Evolutionary conservation across 1,140 invertebrate genomes (phyloP), one percentile per base, ranked within the genome.

Genomic region (Ylistrum balloti): DNA sequence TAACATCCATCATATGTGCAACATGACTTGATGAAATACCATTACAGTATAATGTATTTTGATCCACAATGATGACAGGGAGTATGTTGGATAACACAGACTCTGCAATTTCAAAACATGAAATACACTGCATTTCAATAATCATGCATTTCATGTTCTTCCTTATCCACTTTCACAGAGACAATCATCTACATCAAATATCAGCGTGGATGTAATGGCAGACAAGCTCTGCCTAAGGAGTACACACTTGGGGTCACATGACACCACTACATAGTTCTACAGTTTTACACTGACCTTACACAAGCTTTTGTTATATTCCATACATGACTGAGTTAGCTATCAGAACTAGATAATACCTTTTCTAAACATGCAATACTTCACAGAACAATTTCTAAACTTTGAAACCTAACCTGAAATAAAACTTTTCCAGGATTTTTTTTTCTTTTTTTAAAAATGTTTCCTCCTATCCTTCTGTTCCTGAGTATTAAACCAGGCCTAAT

Each of bases 1-100:
- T 74, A n/a, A 74, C 56, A 74, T 74, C 20, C 45, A 48, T 48
- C 56, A 28, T 74, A 74, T 74, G 56, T 74, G 56, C n/a, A 74
- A 28, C 56, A 48, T 48, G 45, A 48, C 45, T 48, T 48, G 45
- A 48, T 48, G 45, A 48, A 28, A 74, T 17, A 74, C 56, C 56
- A 9, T 28, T 74, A 74, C 56, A 74, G 56, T 74, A 45, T 45
- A 45, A 45, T 45, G 41, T 45, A 17, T 45, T 15, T 45, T 45
- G n/a, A 74, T 74, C 56, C 56, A 74, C n/a, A 28, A 74, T 74
- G n/a, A 28, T 28, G 5, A 74, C 13, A n/a, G 22, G 56, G 45
- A 17, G n/a, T 74, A 28, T 1, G 5, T 5, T 17, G 2, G 56
- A 74, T 74, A 74, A 28, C 56, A 74, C 9, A 74, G n/a, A 74